Base-by-base conservation (phyloP, 1,140 invertebrate species). In the Leptestheria dahalacensis region DNA sequence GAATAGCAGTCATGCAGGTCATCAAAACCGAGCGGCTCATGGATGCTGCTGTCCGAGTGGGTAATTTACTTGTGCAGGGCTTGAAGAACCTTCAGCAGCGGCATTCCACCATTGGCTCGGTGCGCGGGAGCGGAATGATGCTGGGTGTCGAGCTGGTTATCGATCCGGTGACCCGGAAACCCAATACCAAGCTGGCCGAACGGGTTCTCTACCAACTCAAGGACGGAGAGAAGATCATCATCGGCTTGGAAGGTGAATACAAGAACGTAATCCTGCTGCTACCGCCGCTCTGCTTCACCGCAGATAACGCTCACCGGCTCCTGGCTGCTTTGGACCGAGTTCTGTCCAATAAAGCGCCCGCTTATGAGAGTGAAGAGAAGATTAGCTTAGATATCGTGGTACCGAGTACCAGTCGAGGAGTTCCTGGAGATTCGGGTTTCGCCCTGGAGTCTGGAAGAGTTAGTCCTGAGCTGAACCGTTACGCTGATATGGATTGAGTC, bases 201-300 rank as follows among this genome's bases (percentile, higher is more conserved):
- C 55, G 59, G 53, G 56, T 66, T 28, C 61, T 57, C 33, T 65
- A 66, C 41, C 33, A 62, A 49, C 64, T 65, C 60, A 62, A 24
- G 21, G 56, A 18, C 24, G 25, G 29, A 15, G 23, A 61, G 1
- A 54, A 26, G 23, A 62, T 81, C 28, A 64, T 81, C 12, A 61
- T 81, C 24, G 78, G 75, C 62, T 71, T 73, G 12, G 78, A 80
- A 66, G 79, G 80, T 0, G 76, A 77, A n/a, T 65, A 77, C 62
- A 68, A 68, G 18, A 81, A 82, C 65, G 74, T 82, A 18, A 63
- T 81, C 3, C 78, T 80, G 63, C 73, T 80, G 63, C 80, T 80
- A 60, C 79, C 79, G 11, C 80, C 79, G 2, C 74, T 81, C 68
- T 77, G 77, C 61, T 81, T 81, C 68, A 71, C 63, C 33, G 65